A percentile compares a stretch with the other conserved stretches of the same genome.
Conservation (phyloP, 2,797 vertebrate species). For the Jordanella pulchra region DNA sequence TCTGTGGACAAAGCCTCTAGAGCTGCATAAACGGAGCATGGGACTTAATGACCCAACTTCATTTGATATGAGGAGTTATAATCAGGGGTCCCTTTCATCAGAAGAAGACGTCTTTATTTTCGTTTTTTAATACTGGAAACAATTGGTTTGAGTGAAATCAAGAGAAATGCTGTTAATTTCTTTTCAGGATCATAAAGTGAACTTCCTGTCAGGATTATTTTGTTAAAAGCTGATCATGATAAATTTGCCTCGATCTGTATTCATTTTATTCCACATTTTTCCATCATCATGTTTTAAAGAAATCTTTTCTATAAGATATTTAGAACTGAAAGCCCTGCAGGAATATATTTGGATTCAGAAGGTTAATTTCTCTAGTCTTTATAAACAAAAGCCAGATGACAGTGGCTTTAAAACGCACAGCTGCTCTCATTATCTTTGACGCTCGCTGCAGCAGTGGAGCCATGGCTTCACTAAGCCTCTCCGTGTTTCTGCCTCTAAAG, state of each 20-base stretch:
- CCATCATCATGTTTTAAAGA: neutral
- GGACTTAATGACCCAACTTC: too few relatives aligned
- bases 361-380: neutral
- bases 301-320: neutral
- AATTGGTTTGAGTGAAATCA: neutral
- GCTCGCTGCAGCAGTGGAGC: conserved; percentile 34
- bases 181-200: neutral
- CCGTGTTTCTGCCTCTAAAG: conserved; percentile 34
- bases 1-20: too few relatives aligned
- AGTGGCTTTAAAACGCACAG: conserved; percentile 27
- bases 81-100: neutral
- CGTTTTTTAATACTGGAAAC: neutral
- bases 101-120: neutral
- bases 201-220: too few relatives aligned
- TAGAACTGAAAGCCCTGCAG: neutral
- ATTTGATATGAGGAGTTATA: neutral
- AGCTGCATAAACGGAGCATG: too few relatives aligned
- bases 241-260: neutral
- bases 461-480: conserved; percentile 31
- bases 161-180: neutral
- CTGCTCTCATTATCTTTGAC: conserved; percentile 26
- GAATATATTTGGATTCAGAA: neutral
- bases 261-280: neutral
- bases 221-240: neutral
- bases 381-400: conserved; percentile 3